A percentile compares a stretch with the other conserved stretches of the same genome.
These are phyloP conservation scores for Cinclus mexicanus DNA, from an alignment of 2,113 vertebrate genomes.

Conservation along the genomic window DNA sequence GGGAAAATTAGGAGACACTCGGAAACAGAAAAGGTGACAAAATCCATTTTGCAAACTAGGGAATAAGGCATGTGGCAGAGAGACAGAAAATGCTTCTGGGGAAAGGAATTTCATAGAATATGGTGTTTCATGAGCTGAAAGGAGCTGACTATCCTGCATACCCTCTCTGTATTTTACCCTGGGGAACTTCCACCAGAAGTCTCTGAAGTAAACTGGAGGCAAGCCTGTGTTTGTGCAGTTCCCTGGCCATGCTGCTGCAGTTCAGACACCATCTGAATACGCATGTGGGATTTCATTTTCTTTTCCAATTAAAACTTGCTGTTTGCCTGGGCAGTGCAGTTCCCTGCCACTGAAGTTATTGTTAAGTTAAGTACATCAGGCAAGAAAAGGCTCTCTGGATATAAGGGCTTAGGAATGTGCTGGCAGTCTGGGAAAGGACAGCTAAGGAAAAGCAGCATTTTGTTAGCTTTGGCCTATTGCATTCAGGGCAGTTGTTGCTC, in stretches of 20 bases:
- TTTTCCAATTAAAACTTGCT: not conserved
- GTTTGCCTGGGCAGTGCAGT: not conserved
- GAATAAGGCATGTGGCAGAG: not conserved
- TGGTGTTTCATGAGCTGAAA: not conserved
- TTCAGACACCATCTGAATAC: not conserved
- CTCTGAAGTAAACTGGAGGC: not conserved
- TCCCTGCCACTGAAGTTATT: not conserved
- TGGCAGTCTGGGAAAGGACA: not conserved
- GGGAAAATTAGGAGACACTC: not conserved
- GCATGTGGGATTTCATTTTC: not conserved
- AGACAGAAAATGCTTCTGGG: not conserved
- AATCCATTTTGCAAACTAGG: not conserved
- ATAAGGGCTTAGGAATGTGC: not conserved
- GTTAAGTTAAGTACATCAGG: not conserved
- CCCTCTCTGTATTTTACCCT: not conserved
- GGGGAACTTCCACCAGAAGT: not conserved
- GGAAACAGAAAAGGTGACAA: not conserved
- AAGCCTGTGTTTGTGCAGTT: not conserved
- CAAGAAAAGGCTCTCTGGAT: not conserved
- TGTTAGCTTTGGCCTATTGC: constrained; percentile 45
- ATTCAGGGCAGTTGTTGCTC: not conserved
- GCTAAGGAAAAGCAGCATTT: constrained; percentile 24
- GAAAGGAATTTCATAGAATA: not conserved
- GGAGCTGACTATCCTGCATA: not conserved
- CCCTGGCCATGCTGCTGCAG: not conserved